Percentiles rank a stretch among this genome's conserved stretches.
phyloP scores from a whole-genome alignment of 2,797 vertebrate species.

The Aphelocoma californica region DNA sequence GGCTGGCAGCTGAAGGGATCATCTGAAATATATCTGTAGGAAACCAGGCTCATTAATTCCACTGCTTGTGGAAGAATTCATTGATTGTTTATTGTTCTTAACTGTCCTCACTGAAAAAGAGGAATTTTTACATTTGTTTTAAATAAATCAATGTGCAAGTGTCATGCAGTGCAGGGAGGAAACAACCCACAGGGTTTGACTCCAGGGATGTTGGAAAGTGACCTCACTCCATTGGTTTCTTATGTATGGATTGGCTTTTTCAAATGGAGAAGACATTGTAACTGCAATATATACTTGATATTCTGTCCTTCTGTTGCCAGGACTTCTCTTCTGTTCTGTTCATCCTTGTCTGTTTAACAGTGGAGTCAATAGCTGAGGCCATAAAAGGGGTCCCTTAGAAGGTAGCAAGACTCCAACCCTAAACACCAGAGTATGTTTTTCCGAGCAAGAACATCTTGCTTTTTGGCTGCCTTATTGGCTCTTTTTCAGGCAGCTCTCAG shows the following conservation, averaged over 20 bases:
- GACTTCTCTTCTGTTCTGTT: conserved; percentile 1
- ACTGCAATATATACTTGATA: not conserved
- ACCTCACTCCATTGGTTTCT: not conserved
- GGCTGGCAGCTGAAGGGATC: conserved; percentile 2
- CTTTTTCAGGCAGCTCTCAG: conserved; percentile 29
- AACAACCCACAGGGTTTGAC: not conserved
- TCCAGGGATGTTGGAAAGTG: not conserved
- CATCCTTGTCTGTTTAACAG: not conserved
- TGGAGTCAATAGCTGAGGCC: conserved; percentile 35
- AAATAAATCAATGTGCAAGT: conserved; percentile 50
- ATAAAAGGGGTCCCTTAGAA: conserved; percentile 50
- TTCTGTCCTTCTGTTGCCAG: not conserved
- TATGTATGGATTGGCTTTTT: conserved; percentile 11
- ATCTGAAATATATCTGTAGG: not conserved
- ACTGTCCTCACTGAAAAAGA: not conserved
- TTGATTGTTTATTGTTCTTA: conserved; percentile 24
- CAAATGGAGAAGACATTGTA: not conserved
- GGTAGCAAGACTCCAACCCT: conserved; percentile 25
- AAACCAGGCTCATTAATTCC: not conserved
- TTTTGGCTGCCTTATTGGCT: conserved; percentile 44
- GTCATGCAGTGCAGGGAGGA: not conserved
- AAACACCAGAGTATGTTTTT: conserved; percentile 25
- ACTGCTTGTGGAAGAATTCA: not conserved
- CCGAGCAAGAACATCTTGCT: conserved; percentile 9
- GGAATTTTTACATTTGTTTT: conserved; percentile 56